Conservation (phyloP, 2,888 invertebrate genomes). For the Opisthograptis luteolata region DNA sequence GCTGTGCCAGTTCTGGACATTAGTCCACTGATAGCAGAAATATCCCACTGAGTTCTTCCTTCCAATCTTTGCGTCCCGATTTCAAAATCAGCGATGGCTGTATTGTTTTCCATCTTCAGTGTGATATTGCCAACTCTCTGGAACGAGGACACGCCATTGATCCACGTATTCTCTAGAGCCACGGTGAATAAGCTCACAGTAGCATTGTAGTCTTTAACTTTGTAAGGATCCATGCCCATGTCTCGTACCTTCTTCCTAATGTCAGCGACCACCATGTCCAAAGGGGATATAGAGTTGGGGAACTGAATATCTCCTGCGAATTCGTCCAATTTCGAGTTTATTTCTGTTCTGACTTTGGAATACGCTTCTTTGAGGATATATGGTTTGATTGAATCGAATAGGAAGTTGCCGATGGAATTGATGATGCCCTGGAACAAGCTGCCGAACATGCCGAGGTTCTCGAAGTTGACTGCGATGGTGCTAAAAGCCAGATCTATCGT, state of each 20-base stretch:
- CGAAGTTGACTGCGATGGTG: slow-evolving; percentile 91
- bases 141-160: slow-evolving; percentile 91
- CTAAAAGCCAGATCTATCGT: slow-evolving; percentile 91
- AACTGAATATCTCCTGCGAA: slow-evolving; percentile 88
- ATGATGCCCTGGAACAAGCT: slow-evolving; percentile 88
- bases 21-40: slow-evolving; percentile 88
- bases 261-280: slow-evolving; percentile 92
- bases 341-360: slow-evolving; percentile 88
- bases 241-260: slow-evolving; percentile 87
- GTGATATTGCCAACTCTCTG: slow-evolving; percentile 92
- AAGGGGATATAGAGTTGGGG: slow-evolving; percentile 93
- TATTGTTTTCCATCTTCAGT: slow-evolving; percentile 89
- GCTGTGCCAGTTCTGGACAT: slow-evolving; percentile 89
- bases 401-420: slow-evolving; percentile 91
- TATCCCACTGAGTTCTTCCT: slow-evolving; percentile 92
- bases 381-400: slow-evolving; percentile 95
- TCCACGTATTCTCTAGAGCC: slow-evolving; percentile 89
- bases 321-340: slow-evolving; percentile 89
- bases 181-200: slow-evolving; percentile 88
- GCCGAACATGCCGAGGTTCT: slow-evolving; percentile 91
- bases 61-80: slow-evolving; percentile 91
- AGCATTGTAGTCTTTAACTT: slow-evolving; percentile 89
- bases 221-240: slow-evolving; percentile 90
- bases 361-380: slow-evolving; percentile 92
- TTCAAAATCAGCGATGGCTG: slow-evolving; percentile 87